Base-by-base conservation (phyloP, 2,113 vertebrate species). In the Microcebus griseorufus region DNA sequence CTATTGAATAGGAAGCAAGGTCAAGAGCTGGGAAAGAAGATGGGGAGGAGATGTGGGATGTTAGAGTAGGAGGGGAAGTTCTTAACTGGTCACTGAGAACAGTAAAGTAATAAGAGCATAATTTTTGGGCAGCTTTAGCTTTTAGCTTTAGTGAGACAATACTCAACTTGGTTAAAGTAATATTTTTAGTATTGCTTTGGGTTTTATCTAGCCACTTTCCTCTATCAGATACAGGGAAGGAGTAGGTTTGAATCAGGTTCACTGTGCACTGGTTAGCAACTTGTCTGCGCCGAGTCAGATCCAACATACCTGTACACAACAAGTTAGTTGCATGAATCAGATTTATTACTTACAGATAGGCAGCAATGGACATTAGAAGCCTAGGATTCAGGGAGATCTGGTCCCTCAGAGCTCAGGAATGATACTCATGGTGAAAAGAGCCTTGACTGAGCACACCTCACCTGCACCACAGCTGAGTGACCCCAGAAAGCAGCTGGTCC, bases 41-140 rank as follows among this genome's bases (percentile, higher is more conserved):
- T 22, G 3, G 27, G 10, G n/a, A 13, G 34, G 29, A 34, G 12
- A n/a, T 5, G 16, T 4, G 7, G 2, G 12, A 69, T 37, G 3
- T 42, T 65, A 55, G 9, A 70, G 76, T 18, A n/a, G 1, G 62
- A 58, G 3, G 34, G 8, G 5, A 37, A 91, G 20, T 81, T 58
- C 17, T 34, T 2, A 53, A 88, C 25, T 58, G 25, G 16, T 72
- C 32, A 5, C n/a, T 48, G 9, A 69, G 12, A 69, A 48, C 1
- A 34, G 10, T 11, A 18, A 23, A 78, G 20, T 48, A 48, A 13
- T 69, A 45, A 67, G 20, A 55, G 60, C 60, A 13, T 1, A 12
- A 79, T 39, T 60, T 37, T 39, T 34, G 37, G 51, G 39, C 6
- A 86, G 65, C 32, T 80, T 81, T n/a, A 58, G 17, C 7, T 72